These are phyloP conservation scores for Anguilla marmorata DNA, from an alignment of 2,797 vertebrate species.

Conservation along the genomic window DNA sequence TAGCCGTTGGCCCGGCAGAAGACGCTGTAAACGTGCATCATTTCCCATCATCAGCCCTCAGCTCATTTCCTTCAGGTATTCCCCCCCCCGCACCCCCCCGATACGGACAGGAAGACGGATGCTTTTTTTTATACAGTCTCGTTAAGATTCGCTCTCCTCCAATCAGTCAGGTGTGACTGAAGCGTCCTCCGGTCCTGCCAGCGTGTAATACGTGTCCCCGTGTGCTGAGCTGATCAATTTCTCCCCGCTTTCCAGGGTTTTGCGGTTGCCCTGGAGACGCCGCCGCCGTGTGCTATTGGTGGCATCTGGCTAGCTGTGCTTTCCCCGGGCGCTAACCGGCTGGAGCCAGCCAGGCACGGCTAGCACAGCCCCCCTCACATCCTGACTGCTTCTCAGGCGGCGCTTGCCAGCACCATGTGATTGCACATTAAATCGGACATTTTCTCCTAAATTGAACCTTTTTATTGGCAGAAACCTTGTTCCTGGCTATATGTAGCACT, in stretches of 20 bases:
- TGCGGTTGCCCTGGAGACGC: constrained; percentile 27
- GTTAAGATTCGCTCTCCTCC: constrained; percentile 41
- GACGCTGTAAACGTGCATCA: constrained; percentile 19
- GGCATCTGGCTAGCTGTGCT: constrained; percentile 24
- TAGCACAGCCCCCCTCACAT: neutral
- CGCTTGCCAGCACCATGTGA: neutral
- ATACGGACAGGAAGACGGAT: neutral
- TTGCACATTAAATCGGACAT: neutral
- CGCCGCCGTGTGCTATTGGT: constrained; percentile 24
- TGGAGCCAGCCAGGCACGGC: constrained; percentile 23
- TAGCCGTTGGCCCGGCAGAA: constrained; percentile 23
- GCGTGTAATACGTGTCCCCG: constrained; percentile 10
- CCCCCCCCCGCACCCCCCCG: neutral
- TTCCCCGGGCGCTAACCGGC: constrained; percentile 24
- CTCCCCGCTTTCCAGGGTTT: neutral
- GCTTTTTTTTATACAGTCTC: neutral
- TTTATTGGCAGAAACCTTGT: constrained; percentile 10
- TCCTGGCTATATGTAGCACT: neutral
- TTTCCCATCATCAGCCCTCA: constrained; percentile 40
- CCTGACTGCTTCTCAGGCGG: neutral
- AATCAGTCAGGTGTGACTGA: constrained; percentile 25
- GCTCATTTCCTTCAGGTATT: constrained; percentile 8
- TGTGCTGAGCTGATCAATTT: constrained; percentile 39
- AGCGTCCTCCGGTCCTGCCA: constrained; percentile 21
- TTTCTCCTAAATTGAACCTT: neutral